phyloP scores from a whole-genome alignment of 2,113 vertebrate genomes.

The Bostrychus sinensis region DNA sequence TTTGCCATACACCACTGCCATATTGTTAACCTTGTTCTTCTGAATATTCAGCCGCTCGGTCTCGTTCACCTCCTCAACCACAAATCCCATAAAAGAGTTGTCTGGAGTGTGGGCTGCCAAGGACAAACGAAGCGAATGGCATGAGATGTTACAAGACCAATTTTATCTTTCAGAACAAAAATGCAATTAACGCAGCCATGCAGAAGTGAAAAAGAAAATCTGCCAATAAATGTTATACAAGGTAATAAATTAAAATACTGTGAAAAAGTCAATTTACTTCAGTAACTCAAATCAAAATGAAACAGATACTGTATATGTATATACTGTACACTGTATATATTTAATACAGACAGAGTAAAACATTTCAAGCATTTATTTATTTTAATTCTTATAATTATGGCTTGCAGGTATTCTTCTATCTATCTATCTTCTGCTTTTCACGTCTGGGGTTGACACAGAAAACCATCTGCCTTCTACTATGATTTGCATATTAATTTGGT shows the following conservation, averaged over 20 bases:
- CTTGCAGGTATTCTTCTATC: too few relatives aligned
- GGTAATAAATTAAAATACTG: background rate
- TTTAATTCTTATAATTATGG: too few relatives aligned
- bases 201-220: constrained; percentile 3
- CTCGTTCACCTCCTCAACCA: constrained; percentile 91
- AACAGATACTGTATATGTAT: background rate
- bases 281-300: background rate
- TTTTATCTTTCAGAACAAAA: constrained; percentile 21
- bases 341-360: too few relatives aligned
- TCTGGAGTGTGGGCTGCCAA: constrained; percentile 94
- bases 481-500: too few relatives aligned
- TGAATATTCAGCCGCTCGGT: constrained; percentile 86
- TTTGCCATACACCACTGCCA: constrained; percentile 97
- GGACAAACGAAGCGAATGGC: constrained; percentile 42
- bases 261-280: background rate
- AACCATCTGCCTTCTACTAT: too few relatives aligned
- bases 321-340: too few relatives aligned
- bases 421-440: too few relatives aligned
- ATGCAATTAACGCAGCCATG: constrained; percentile 8
- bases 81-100: constrained; percentile 99
- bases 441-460: too few relatives aligned
- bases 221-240: background rate
- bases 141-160: constrained; percentile 17
- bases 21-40: constrained; percentile 88
- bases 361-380: too few relatives aligned